Conservation (phyloP, 2,797 vertebrate genomes). For the Coranthus polyacanthus region DNA sequence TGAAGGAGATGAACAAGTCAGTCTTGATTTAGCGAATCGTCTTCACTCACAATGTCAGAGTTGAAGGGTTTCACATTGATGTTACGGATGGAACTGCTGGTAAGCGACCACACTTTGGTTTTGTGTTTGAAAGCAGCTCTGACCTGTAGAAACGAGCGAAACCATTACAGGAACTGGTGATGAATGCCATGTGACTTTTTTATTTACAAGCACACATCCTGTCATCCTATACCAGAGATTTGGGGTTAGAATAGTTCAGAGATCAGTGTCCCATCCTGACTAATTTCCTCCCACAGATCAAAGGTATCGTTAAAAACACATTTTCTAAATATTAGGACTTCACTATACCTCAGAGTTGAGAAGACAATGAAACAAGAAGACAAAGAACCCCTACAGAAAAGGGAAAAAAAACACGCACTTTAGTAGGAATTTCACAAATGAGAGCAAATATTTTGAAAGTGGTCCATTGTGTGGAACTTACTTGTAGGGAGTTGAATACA, state of each 20-base stretch:
- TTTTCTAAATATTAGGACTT: neutral
- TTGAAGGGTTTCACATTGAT: conserved; percentile 93
- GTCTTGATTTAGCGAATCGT: no score
- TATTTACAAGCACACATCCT: neutral
- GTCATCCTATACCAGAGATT: neutral
- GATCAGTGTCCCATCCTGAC: neutral
- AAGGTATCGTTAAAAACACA: conserved; percentile 6
- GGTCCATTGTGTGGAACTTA: conserved; percentile 57
- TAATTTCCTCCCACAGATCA: neutral
- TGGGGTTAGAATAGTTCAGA: neutral
- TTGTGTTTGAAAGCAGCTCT: conserved; percentile 99
- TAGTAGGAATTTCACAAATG: conserved; percentile 11
- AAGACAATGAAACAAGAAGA: conserved; percentile 98
- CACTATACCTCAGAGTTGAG: conserved; percentile 95
- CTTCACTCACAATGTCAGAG: conserved; percentile 93
- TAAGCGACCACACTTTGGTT: conserved; percentile 98
- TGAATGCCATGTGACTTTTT: neutral
- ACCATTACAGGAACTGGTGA: neutral
- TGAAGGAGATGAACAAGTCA: neutral
- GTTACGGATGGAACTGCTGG: conserved; percentile 92
- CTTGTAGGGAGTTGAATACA: conserved; percentile 95
- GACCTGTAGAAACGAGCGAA: conserved; percentile 83
- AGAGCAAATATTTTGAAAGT: neutral
- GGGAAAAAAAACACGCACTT: conserved; percentile 15
- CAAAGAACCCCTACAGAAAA: conserved; percentile 92